Percentiles rank a stretch among this genome's conserved stretches.
phyloP scores from a whole-genome alignment of 1,140 invertebrate genomes.

The Lepeophtheirus salmonis region DNA sequence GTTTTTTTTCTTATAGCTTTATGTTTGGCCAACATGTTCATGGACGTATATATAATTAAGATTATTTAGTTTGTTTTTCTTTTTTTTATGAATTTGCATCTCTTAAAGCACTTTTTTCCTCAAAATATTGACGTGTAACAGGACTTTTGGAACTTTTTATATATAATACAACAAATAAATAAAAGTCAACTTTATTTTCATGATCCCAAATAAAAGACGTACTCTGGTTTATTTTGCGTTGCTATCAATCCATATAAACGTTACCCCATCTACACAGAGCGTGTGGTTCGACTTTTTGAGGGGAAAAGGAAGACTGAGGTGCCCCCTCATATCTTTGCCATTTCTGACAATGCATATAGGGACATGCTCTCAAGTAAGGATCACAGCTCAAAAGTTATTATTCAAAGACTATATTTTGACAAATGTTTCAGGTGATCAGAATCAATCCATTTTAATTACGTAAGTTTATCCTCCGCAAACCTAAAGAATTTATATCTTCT shows the following conservation, averaged over 20 bases:
- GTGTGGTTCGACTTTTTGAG: neutral
- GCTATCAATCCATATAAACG: constrained; percentile 43
- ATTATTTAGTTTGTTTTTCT: too few species aligned
- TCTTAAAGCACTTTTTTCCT: too few species aligned
- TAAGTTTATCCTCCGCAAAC: constrained; percentile 18
- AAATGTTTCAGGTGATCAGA: constrained; percentile 23
- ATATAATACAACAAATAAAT: too few species aligned
- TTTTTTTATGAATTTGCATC: too few species aligned
- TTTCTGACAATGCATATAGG: constrained; percentile 33
- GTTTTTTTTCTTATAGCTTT: too few species aligned
- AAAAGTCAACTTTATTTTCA: too few species aligned
- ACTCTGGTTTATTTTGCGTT: constrained; percentile 43
- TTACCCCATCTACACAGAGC: constrained; percentile 41
- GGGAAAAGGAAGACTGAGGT: neutral
- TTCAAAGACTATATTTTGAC: neutral
- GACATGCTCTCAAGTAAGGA: constrained; percentile 36
- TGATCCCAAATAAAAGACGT: constrained; percentile 36
- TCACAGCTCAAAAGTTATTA: neutral
- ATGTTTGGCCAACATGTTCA: too few species aligned
- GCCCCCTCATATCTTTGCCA: neutral
- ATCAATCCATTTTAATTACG: constrained; percentile 26
- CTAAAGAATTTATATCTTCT: neutral
- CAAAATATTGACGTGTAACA: too few species aligned
- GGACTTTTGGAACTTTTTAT: too few species aligned
- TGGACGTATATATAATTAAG: too few species aligned